These are phyloP conservation scores for Phaethon lepturus DNA, from an alignment of 2,113 vertebrate genomes.

Conservation along the genomic window DNA sequence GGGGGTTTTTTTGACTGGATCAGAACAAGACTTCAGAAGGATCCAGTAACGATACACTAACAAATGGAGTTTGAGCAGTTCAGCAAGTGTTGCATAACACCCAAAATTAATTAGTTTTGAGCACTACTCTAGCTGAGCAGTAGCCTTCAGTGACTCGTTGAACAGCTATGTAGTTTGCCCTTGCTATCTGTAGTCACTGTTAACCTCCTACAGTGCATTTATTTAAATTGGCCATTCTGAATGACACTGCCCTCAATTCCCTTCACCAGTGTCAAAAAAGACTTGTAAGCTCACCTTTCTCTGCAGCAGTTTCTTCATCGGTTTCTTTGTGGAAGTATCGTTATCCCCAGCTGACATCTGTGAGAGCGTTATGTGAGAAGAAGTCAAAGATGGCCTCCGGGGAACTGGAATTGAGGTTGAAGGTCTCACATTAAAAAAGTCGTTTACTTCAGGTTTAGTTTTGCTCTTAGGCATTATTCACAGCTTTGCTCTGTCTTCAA, in stretches of 20 bases:
- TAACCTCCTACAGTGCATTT: not conserved
- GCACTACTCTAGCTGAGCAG: not conserved
- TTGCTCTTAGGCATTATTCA: constrained; percentile 66
- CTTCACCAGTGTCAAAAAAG: not conserved
- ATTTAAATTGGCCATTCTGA: not conserved
- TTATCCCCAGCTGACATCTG: not conserved
- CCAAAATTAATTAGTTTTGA: not conserved
- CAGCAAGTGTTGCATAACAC: not conserved
- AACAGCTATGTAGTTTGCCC: not conserved
- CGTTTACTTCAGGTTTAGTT: constrained; percentile 51
- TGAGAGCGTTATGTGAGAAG: not conserved
- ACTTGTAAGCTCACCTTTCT: constrained; percentile 3
- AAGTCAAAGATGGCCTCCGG: constrained; percentile 53
- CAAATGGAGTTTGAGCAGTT: not conserved
- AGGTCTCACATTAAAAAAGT: constrained; percentile 62
- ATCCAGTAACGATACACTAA: not conserved
- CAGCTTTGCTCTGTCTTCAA: constrained; percentile 58
- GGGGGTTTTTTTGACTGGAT: not conserved
- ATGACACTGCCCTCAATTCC: not conserved
- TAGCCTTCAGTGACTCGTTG: not conserved
- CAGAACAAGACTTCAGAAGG: not conserved
- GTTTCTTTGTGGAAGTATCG: constrained; percentile 12
- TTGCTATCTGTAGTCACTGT: not conserved
- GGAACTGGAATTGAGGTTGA: constrained; percentile 63
- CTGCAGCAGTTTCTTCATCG: not conserved